Evolutionary conservation across 1,140 invertebrate genomes (phyloP), one percentile per base, ranked within the genome.

Genomic region (Mya arenaria): DNA sequence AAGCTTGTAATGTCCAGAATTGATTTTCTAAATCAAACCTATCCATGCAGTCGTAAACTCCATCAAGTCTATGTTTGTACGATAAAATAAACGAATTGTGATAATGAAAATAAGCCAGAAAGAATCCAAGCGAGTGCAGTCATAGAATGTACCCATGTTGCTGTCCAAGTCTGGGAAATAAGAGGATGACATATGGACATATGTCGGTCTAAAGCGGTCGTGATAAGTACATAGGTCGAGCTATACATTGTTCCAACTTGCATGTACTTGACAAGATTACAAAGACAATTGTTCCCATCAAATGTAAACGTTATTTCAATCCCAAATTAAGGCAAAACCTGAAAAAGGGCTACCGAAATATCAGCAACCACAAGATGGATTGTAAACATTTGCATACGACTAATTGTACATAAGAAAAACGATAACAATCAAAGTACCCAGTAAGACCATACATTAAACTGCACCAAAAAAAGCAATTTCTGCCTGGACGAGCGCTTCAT

Each of bases 221-320:
- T 97, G 15, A 99, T 97, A 55, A 99, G 94, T 4, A 99, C 97
- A 90, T 99, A 99, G 0, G 97, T 98, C 0, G 97, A 99, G 4
- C 97, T 97, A 92, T 98, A 99, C 72, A 97, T 98, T 39, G 48
- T 37, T 19, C 41, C 94, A 0, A 95, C 95, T 94, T 97, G 94
- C 3, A 93, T 58, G 88, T 95, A 96, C 90, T 96, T 96, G 19
- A 96, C 94, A 19, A 92, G 48, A 55, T 86, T 85, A 91, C 96
- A 97, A 1, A 96, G 90, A 48, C 95, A 85, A 60, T 94, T 92
- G 1, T 95, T 95, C 30, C 95, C 96, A 84, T 94, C 91, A 91
- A 96, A 96, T 69, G 95, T 85, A 68, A 88, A 93, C 0, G 94
- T 96, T 30, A 95, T 93, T 58, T 96, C 95, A 96, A 95, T 96